These are phyloP conservation scores for Amblyjoppa proteus DNA, from an alignment of 2,888 invertebrate genomes.

Conservation along the genomic window DNA sequence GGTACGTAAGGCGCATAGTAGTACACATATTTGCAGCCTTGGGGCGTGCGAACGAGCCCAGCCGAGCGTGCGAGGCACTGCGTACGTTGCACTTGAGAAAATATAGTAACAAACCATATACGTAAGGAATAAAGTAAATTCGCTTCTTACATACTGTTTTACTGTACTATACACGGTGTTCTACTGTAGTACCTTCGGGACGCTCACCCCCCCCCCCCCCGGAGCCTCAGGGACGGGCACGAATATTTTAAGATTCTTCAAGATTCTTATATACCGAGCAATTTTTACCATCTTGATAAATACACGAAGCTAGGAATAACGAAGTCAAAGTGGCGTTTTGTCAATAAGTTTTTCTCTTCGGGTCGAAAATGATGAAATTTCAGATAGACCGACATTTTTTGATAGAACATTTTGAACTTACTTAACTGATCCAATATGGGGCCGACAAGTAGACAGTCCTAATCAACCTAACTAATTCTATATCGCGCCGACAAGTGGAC, in stretches of 20 bases:
- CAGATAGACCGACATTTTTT: too few species aligned
- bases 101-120: not conserved
- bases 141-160: conserved; percentile 13
- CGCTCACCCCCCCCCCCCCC: not conserved
- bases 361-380: too few species aligned
- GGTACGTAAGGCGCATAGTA: conserved; percentile 34
- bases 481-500: too few species aligned
- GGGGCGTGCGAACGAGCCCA: conserved; percentile 70
- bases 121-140: conserved; percentile 1
- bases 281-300: conserved; percentile 1
- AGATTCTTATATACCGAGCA: conserved; percentile 18
- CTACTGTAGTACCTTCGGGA: conserved; percentile 10
- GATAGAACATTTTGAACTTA: too few species aligned
- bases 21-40: conserved; percentile 62
- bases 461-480: too few species aligned
- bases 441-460: too few species aligned
- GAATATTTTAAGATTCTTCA: conserved; percentile 37
- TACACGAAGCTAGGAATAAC: not conserved
- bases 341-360: too few species aligned
- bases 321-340: not conserved
- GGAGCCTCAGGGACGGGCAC: not conserved
- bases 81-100: conserved; percentile 53
- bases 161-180: not conserved
- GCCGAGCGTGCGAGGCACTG: conserved; percentile 69
- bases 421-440: too few species aligned